Percentiles rank a stretch among this genome's conserved stretches.
phyloP scores from a whole-genome alignment of 2,888 invertebrate species.

The Dicyrtoma fusca region DNA sequence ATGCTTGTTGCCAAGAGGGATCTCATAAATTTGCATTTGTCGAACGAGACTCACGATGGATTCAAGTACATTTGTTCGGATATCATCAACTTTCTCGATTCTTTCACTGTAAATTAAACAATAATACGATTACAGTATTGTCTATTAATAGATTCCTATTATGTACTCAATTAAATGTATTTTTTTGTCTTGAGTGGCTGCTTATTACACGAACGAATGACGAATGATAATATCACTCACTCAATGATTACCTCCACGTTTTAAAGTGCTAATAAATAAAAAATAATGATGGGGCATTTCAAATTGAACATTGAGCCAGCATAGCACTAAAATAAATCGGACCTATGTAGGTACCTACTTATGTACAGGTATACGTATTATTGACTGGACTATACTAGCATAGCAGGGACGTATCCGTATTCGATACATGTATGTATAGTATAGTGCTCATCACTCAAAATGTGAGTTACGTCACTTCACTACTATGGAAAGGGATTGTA shows the following conservation, averaged over 20 bases:
- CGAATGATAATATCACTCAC: neutral
- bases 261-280: neutral
- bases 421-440: too few species aligned
- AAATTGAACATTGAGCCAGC: neutral
- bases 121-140: neutral
- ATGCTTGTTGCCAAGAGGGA: constrained; percentile 64
- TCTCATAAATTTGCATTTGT: constrained; percentile 63
- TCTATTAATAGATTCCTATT: neutral
- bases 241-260: neutral
- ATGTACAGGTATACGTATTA: too few species aligned
- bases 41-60: constrained; percentile 70
- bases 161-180: too few species aligned
- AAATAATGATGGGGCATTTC: neutral
- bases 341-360: too few species aligned
- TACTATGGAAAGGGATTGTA: too few species aligned
- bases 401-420: too few species aligned
- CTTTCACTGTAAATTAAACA: constrained; percentile 66
- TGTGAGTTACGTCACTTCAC: too few species aligned
- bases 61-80: constrained; percentile 75
- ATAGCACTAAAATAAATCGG: neutral
- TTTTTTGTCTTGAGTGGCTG: too few species aligned
- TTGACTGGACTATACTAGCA: too few species aligned
- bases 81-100: constrained; percentile 68
- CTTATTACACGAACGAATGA: too few species aligned
- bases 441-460: too few species aligned